Base-by-base conservation (phyloP, 2,888 invertebrate species). In the Nomada goodeniana region DNA sequence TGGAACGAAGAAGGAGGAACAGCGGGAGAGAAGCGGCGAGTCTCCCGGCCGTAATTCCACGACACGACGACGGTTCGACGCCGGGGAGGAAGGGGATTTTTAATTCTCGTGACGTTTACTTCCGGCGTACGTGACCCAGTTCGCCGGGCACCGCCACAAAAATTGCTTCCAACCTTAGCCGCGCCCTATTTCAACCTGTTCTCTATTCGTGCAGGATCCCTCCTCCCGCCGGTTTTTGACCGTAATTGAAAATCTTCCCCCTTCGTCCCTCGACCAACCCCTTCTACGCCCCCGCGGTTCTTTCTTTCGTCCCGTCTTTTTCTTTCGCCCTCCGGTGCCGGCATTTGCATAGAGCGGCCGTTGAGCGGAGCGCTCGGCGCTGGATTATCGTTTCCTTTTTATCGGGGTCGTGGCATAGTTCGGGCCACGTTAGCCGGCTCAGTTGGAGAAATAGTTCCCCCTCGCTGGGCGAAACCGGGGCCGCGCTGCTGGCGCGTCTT, bases 51-150 rank as follows among this genome's bases (percentile, higher is more conserved):
- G 67, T 73, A 76, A 86, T 86, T 85, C 76, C 68, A 65, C 75
- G 72, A 36, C 80, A 47, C 55, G 50, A 59, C 2, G 55, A 11
- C 15, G 57, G 23, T 71, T 68, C 70, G 57, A 74, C 74, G 79
- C 13, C 50, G 61, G 65, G 50, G 10, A 60, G 61, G 23, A 42
- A 13, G 65, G 67, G 68, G 65, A 80, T 77, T 84, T 88, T 80
- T 88, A 83, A 87, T 88, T 84, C 85, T 55, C 76, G 50, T 60
- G 79, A 85, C 87, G 82, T 84, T 85, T 74, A 84, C 82, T 88
- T 89, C 83, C 82, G 79, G 76, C 80, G 77, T 83, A 89, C 85
- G 84, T 87, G 87, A 87, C 85, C 88, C 82, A 87, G 75, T 85
- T 87, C 72, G 26, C 23, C 53, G 29, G 20, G 7, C 53, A 71